Evolutionary conservation across 2,888 invertebrate genomes (phyloP).

Genomic region (Drosophila pseudotakahashii): DNA sequence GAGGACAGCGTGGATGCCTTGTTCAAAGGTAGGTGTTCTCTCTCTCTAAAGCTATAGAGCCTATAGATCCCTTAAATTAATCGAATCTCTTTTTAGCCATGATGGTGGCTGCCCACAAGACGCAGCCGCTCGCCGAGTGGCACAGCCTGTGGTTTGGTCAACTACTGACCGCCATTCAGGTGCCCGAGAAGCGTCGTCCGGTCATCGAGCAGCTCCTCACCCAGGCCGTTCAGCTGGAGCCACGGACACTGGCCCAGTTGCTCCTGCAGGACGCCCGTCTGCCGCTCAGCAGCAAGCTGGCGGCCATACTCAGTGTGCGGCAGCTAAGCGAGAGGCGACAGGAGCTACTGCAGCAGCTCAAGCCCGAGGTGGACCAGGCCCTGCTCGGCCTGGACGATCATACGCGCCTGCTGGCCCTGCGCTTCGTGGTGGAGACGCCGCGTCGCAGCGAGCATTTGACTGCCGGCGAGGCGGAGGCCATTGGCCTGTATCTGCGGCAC

Average conservation of each 20-base stretch:
- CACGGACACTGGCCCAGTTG: conserved; percentile 69
- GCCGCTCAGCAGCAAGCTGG: conserved; percentile 81
- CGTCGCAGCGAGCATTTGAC: conserved; percentile 89
- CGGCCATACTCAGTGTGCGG: conserved; percentile 83
- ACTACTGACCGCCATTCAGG: conserved; percentile 63
- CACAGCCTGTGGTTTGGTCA: conserved; percentile 85
- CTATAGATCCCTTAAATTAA: too few relatives aligned
- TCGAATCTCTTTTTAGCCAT: too few relatives aligned
- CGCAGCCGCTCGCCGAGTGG: conserved; percentile 84
- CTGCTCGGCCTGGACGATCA: conserved; percentile 85
- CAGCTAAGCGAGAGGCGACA: conserved; percentile 83
- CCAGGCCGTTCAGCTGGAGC: conserved; percentile 78
- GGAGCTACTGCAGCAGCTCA: conserved; percentile 84
- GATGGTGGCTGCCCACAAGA: conserved; percentile 85
- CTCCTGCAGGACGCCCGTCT: conserved; percentile 27
- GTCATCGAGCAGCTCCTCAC: conserved; percentile 77
- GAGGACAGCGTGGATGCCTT: conserved; percentile 85
- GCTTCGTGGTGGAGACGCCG: conserved; percentile 89
- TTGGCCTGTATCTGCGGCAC: conserved; percentile 87
- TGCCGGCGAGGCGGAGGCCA: conserved; percentile 87
- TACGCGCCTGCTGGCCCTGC: conserved; percentile 89
- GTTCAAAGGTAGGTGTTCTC: conserved; percentile 84
- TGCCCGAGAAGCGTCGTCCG: conserved; percentile 61
- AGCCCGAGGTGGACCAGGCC: conserved; percentile 85
- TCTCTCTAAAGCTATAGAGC: too few relatives aligned